phyloP scores from a whole-genome alignment of 1,140 invertebrate species.

The Ruditapes philippinarum region DNA sequence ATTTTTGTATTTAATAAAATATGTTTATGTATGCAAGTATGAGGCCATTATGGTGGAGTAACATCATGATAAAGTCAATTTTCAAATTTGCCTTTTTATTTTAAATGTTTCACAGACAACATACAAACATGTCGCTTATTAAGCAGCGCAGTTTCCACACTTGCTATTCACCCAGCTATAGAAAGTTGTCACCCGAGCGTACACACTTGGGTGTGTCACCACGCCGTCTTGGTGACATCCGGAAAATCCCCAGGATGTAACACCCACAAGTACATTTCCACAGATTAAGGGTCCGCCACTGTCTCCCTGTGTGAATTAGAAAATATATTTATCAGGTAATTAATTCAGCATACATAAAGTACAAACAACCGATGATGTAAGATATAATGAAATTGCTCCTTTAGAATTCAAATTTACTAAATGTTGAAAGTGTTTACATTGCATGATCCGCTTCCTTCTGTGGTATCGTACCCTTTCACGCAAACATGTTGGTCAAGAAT shows the following conservation, averaged over 20 bases:
- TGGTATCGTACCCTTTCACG: conserved; percentile 6
- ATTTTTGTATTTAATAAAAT: no score
- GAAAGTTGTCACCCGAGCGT: conserved; percentile 19
- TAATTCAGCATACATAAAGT: no score
- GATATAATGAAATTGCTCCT: no score
- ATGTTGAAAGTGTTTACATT: conserved; percentile 30
- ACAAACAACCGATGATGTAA: no score
- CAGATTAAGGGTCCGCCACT: conserved; percentile 47
- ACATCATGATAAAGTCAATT: no score
- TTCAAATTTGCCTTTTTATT: no score
- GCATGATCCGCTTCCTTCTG: background rate
- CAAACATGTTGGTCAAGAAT: conserved; percentile 44
- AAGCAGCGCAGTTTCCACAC: conserved; percentile 25
- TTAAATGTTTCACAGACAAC: no score
- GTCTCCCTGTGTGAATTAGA: background rate
- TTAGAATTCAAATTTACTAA: no score
- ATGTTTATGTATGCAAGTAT: no score
- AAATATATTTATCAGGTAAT: no score
- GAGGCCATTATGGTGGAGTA: no score
- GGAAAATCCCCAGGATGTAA: conserved; percentile 41
- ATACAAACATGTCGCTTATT: no score
- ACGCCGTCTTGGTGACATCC: conserved; percentile 22
- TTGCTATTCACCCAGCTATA: conserved; percentile 4
- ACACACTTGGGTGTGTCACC: conserved; percentile 22
- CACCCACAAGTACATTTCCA: background rate